Evolutionary conservation across 2,113 vertebrate genomes (phyloP), one percentile per base, ranked within the genome.

Genomic region (Electrona antarctica): DNA sequence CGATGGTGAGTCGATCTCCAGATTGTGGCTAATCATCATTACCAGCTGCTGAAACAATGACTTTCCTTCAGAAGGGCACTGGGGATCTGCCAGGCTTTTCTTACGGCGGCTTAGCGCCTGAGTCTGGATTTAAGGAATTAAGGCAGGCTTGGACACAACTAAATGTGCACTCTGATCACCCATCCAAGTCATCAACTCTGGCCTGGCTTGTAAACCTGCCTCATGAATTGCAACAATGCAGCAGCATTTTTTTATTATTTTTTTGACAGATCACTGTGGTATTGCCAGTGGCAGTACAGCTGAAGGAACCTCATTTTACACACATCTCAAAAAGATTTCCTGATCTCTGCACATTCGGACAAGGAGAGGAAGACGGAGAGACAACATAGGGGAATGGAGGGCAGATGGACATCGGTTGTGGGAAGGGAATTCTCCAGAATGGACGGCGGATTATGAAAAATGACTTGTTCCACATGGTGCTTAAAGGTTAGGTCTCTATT

Each of bases 401-500:
- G 75, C 59, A 71, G 49, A 41, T 76, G 71, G 14, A 59, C 45
- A 61, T 62, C 6, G 59, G 73, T 82, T 80, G 5, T 41, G 33
- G 33, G 33, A 41, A 67, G 69, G 73, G 75, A 79, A 85, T 77
- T 76, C 78, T 82, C 70, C 58, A 74, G 77, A 85, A 90, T 76
- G 87, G 85, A 88, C 84, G 83, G 79, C 81, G 81, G 89, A 94
- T 95, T 90, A 94, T 94, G 95, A 97, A 95, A 95, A 95, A 96
- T 94, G 90, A 91, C 90, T 94, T 84, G 91, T 90, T 85, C 91
- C 80, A 6, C 82, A 88, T 90, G 92, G 91, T 93, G 92, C 93
- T 95, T 95, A 97, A 97, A 96, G 95, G 95, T 95, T 96, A 96
- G 90, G 85, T 93, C 91, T 95, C 93, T 92, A 93, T 95, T 95